These are phyloP conservation scores for Schizaphis graminum DNA, from an alignment of 2,888 invertebrate genomes.

Conservation along the genomic window DNA sequence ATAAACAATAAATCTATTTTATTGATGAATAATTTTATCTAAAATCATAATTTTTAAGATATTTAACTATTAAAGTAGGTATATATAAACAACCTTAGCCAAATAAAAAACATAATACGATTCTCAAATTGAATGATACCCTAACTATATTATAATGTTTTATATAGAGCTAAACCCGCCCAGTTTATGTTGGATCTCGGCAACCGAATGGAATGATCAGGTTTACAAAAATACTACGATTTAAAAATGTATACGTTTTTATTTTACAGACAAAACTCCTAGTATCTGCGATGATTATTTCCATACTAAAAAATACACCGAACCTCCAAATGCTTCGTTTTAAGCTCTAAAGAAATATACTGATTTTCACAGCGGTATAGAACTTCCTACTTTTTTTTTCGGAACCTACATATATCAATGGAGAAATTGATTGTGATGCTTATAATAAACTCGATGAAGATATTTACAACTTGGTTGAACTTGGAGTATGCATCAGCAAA, in stretches of 20 bases:
- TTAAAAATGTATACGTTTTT: background rate
- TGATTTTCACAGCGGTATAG: background rate
- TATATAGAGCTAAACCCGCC: background rate
- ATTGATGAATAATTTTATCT: background rate
- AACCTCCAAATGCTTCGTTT: background rate
- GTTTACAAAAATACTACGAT: background rate
- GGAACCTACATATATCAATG: background rate
- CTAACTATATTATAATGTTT: background rate
- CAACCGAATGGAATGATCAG: too few species aligned
- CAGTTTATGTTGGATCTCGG: background rate
- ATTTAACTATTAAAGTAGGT: background rate
- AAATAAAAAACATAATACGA: background rate
- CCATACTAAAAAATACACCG: background rate
- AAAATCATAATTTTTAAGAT: background rate
- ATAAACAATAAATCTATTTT: background rate
- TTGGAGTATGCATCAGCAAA: background rate
- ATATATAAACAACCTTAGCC: background rate
- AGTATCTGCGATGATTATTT: background rate
- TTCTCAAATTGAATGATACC: background rate
- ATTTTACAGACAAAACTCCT: background rate
- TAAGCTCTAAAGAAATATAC: background rate
- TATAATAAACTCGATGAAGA: background rate
- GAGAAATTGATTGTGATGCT: slow-evolving; percentile 32
- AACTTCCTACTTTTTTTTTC: background rate
- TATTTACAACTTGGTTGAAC: background rate